A percentile compares a stretch with the other conserved stretches of the same genome.
Evolutionary conservation across 2,797 vertebrate species (phyloP).

Genomic region (Poliocrania exsul): DNA sequence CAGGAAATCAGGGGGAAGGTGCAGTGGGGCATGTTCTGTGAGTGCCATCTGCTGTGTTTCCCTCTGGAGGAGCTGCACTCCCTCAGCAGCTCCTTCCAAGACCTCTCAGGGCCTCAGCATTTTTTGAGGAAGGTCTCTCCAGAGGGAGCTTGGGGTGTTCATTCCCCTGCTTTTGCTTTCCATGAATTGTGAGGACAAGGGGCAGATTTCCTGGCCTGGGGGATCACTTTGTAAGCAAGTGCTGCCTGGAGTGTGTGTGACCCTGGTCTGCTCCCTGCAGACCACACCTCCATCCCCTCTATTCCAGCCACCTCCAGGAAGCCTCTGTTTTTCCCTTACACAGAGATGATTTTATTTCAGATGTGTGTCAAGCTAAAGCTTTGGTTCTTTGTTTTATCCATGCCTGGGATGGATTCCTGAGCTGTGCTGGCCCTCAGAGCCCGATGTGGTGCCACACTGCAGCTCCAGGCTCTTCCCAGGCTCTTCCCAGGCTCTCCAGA

Average conservation of each 20-base stretch:
- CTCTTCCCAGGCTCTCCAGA: not conserved
- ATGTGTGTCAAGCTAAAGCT: fast-evolving
- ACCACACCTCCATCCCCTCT: not conserved
- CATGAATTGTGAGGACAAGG: fast-evolving
- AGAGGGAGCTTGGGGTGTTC: not conserved
- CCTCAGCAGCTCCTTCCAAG: not conserved
- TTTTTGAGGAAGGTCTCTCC: not conserved
- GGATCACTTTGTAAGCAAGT: not conserved
- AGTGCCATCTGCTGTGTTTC: fast-evolving
- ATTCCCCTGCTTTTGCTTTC: not conserved
- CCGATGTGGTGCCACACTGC: fast-evolving
- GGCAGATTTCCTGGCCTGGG: not conserved
- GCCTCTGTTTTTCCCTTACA: not conserved
- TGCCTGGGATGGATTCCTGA: not conserved
- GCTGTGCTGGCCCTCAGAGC: not conserved
- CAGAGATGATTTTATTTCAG: not conserved
- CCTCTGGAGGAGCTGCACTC: fast-evolving
- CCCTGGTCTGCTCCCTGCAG: not conserved
- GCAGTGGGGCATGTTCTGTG: not conserved
- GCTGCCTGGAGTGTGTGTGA: fast-evolving
- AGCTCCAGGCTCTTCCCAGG: not conserved
- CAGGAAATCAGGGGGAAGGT: not conserved
- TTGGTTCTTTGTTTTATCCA: not conserved
- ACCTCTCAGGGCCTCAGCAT: fast-evolving
- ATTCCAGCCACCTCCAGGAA: not conserved